A percentile compares a stretch with the other conserved stretches of the same genome.
Conservation (phyloP, 2,113 vertebrate species). For the Rattus rattus region DNA sequence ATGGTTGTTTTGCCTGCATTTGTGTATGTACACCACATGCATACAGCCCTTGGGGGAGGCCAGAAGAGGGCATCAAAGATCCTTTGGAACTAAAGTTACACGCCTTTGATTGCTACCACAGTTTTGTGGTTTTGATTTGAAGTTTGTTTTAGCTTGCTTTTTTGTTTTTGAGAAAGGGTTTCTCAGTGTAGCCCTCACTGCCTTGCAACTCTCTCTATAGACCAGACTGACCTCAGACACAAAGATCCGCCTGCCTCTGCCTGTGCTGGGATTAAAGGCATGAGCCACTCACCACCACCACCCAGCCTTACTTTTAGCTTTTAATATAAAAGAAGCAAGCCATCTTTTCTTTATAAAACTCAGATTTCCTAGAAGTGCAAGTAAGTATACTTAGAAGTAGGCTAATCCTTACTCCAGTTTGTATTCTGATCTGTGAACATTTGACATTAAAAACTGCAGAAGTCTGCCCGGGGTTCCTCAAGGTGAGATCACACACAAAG, state of each 20-base stretch:
- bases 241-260: neutral
- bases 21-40: neutral
- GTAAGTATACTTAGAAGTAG: conserved; percentile 51
- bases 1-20: neutral
- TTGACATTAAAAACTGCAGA: neutral
- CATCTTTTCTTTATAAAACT: conserved; percentile 11
- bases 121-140: conserved; percentile 26
- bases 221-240: neutral
- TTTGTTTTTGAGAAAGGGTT: neutral
- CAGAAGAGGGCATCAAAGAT: neutral
- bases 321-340: conserved; percentile 40
- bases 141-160: conserved; percentile 51
- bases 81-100: neutral
- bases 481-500: conserved; percentile 16
- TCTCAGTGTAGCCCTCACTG: neutral
- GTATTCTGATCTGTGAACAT: neutral
- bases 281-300: neutral
- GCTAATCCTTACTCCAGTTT: neutral
- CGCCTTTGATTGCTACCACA: neutral
- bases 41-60: too few species aligned
- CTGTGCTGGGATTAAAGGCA: neutral
- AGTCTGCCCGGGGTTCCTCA: neutral
- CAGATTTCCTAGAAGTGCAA: conserved; percentile 56
- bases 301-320: conserved; percentile 41
- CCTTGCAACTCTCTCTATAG: neutral